These are phyloP conservation scores for Drosophila takahashii DNA, from an alignment of 1,140 invertebrate genomes.

Conservation along the genomic window DNA sequence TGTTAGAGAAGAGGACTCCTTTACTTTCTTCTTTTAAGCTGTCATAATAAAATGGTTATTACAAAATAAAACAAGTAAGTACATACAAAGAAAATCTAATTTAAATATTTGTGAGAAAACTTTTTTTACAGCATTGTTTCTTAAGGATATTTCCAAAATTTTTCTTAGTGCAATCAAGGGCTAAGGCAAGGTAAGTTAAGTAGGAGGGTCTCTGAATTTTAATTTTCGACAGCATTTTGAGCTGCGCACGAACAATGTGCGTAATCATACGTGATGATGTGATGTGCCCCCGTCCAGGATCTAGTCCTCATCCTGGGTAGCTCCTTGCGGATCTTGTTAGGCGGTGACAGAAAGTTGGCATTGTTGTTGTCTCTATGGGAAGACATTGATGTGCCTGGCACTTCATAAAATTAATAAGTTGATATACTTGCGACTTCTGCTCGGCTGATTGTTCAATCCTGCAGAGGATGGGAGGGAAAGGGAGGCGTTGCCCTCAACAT, in stretches of 20 bases:
- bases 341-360: constrained; percentile 30
- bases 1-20: no score
- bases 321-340: constrained; percentile 43
- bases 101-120: no score
- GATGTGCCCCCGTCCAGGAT: constrained; percentile 47
- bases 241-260: constrained; percentile 83
- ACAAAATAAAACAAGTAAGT: no score
- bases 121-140: no score
- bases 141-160: not conserved
- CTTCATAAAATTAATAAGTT: constrained; percentile 84
- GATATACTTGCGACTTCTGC: constrained; percentile 68
- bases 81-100: no score
- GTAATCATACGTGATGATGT: constrained; percentile 84
- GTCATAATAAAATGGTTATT: no score
- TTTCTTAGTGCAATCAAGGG: constrained; percentile 7
- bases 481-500: constrained; percentile 40
- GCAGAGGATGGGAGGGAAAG: not conserved
- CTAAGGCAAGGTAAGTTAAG: constrained; percentile 80
- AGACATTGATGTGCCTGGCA: constrained; percentile 78
- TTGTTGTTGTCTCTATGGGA: constrained; percentile 68
- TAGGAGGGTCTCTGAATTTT: constrained; percentile 83
- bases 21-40: no score
- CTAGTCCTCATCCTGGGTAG: constrained; percentile 22
- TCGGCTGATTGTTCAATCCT: constrained; percentile 25
- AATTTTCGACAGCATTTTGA: constrained; percentile 82